Conservation (phyloP, 2,888 invertebrate species). For the Arctia plantaginis region DNA sequence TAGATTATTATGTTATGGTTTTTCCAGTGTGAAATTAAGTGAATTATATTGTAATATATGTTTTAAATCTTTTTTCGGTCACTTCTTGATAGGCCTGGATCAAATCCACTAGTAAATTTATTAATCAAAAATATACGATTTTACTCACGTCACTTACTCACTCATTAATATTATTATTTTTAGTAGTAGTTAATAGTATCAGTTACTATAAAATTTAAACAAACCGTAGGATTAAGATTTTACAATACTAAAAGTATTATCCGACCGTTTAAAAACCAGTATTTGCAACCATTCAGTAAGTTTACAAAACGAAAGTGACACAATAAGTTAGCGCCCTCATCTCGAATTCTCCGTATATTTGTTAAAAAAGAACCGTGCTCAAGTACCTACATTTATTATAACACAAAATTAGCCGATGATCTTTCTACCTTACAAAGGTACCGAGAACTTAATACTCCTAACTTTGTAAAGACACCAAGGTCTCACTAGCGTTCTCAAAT, state of each 20-base stretch:
- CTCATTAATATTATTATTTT: too few relatives aligned
- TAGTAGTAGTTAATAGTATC: too few relatives aligned
- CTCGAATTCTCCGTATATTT: slow-evolving; percentile 38
- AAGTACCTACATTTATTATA: slow-evolving; percentile 26
- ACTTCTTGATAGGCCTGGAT: too few relatives aligned
- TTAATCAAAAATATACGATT: too few relatives aligned
- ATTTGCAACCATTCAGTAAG: not conserved
- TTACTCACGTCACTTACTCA: too few relatives aligned
- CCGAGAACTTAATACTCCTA: slow-evolving; percentile 57
- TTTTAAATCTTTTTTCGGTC: too few relatives aligned
- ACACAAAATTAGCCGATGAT: slow-evolving; percentile 60
- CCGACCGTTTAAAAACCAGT: not conserved
- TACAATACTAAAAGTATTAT: not conserved
- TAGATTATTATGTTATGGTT: not conserved
- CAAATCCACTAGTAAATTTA: too few relatives aligned
- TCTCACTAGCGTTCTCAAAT: slow-evolving; percentile 69
- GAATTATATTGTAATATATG: too few relatives aligned
- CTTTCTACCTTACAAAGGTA: slow-evolving; percentile 52
- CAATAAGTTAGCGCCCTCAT: slow-evolving; percentile 14
- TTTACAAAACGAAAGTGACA: not conserved
- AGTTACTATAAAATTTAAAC: not conserved
- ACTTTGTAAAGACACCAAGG: slow-evolving; percentile 41
- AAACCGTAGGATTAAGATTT: not conserved
- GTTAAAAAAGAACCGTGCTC: slow-evolving; percentile 32
- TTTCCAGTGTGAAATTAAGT: not conserved